These are phyloP conservation scores for Halcyon senegalensis DNA, from an alignment of 2,113 vertebrate species.

Conservation along the genomic window DNA sequence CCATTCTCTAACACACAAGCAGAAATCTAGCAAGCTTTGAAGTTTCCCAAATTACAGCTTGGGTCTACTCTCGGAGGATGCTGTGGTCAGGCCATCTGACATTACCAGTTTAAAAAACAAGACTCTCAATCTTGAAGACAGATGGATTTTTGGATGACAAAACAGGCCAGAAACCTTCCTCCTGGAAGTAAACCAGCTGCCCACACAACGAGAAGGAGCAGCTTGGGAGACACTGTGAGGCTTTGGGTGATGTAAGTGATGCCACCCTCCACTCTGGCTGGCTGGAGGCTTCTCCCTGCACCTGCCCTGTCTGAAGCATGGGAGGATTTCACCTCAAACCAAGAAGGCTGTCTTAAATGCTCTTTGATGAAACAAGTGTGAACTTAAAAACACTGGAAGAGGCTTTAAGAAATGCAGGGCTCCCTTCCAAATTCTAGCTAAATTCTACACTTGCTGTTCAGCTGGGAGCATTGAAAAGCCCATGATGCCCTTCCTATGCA, in stretches of 20 bases:
- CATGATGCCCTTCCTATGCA: neutral
- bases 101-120: conserved; percentile 46
- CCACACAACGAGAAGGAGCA: conserved; percentile 41
- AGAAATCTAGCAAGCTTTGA: conserved; percentile 41
- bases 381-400: neutral
- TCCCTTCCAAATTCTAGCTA: neutral
- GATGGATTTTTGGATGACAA: conserved; percentile 50
- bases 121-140: conserved; percentile 39
- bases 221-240: neutral
- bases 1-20: neutral
- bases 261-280: neutral
- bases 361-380: neutral
- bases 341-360: neutral
- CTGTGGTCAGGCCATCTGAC: conserved; percentile 46
- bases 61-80: conserved; percentile 7
- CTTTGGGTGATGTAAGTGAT: neutral
- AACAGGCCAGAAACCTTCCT: neutral
- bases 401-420: neutral
- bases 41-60: conserved; percentile 48
- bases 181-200: conserved; percentile 43
- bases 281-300: conserved; percentile 16
- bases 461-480: neutral
- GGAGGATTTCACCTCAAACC: neutral
- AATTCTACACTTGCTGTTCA: neutral
- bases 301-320: neutral